Conservation (phyloP, 2,797 vertebrate species). For the Australoheros facetus region DNA sequence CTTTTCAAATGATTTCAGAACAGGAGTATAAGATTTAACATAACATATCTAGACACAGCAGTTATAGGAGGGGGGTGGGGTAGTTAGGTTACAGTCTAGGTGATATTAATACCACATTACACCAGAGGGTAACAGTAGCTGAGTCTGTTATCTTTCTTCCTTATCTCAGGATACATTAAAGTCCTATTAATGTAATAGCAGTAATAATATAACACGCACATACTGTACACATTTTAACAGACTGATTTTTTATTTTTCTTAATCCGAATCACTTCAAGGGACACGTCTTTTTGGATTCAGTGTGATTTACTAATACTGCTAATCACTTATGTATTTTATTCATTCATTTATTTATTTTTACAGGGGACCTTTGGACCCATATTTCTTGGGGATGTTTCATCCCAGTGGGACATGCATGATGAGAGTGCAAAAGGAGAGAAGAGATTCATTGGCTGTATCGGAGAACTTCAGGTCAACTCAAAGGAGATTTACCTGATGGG, state of each 20-base stretch:
- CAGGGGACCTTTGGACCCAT: conserved; percentile 84
- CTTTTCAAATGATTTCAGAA: not conserved
- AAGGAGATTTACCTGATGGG: conserved; percentile 82
- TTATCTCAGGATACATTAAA: conserved; percentile 32
- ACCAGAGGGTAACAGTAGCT: conserved; percentile 16
- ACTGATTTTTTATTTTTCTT: conserved; percentile 18
- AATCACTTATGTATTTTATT: conserved; percentile 27
- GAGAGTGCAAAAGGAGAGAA: conserved; percentile 57
- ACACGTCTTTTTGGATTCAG: conserved; percentile 20
- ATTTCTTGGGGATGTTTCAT: conserved; percentile 85
- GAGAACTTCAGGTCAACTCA: conserved; percentile 85
- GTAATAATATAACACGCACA: conserved; percentile 15
- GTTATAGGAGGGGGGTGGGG: too few species aligned
- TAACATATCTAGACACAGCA: not conserved
- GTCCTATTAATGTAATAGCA: conserved; percentile 35
- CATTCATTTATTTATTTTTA: conserved; percentile 15
- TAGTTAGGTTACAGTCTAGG: not conserved
- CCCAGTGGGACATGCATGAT: conserved; percentile 66
- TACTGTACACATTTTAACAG: not conserved
- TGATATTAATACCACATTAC: conserved; percentile 25
- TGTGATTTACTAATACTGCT: conserved; percentile 39
- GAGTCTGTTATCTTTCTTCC: conserved; percentile 39
- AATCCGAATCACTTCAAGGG: not conserved
- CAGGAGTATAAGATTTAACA: not conserved
- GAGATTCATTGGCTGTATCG: conserved; percentile 85